Conservation (phyloP, 2,113 vertebrate species). For the Notothenia rossii region DNA sequence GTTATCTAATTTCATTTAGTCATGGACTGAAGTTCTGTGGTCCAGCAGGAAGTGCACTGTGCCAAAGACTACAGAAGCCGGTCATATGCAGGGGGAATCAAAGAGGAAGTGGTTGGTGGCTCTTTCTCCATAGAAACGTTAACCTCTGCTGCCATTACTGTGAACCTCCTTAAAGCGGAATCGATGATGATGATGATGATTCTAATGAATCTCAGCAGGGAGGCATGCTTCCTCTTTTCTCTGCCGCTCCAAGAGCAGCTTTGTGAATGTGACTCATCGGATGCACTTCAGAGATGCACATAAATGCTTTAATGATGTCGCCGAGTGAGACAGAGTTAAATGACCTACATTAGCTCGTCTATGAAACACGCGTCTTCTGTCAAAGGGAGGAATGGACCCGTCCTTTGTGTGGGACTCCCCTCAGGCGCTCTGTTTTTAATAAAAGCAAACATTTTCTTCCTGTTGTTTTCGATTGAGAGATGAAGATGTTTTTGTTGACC, state of each 20-base stretch:
- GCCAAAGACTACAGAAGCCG: background rate
- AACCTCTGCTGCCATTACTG: slow-evolving; percentile 1
- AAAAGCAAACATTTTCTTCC: slow-evolving; percentile 7
- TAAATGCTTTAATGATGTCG: slow-evolving; percentile 43
- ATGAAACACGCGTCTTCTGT: background rate
- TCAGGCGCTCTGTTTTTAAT: slow-evolving; percentile 12
- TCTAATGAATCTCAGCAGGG: slow-evolving; percentile 30
- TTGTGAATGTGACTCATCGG: slow-evolving; percentile 16
- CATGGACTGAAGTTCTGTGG: background rate
- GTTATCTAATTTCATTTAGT: too few species aligned
- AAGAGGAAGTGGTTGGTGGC: slow-evolving; percentile 1
- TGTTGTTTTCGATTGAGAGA: slow-evolving; percentile 18
- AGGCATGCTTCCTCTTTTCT: slow-evolving; percentile 37
- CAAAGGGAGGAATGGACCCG: slow-evolving; percentile 8
- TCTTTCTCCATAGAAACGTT: background rate
- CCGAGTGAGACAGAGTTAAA: slow-evolving; percentile 13
- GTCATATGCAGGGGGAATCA: slow-evolving; percentile 6
- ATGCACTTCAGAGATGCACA: slow-evolving; percentile 41
- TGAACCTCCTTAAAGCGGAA: slow-evolving; percentile 7
- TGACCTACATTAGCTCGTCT: slow-evolving; percentile 33
- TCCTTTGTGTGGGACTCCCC: slow-evolving; percentile 15
- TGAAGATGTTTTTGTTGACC: slow-evolving; percentile 30
- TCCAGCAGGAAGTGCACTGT: slow-evolving; percentile 1
- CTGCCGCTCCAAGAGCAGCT: background rate
- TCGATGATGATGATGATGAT: slow-evolving; percentile 20